These are phyloP conservation scores for Speoplatyrhinus poulsoni DNA, from an alignment of 2,113 vertebrate species.

Conservation along the genomic window DNA sequence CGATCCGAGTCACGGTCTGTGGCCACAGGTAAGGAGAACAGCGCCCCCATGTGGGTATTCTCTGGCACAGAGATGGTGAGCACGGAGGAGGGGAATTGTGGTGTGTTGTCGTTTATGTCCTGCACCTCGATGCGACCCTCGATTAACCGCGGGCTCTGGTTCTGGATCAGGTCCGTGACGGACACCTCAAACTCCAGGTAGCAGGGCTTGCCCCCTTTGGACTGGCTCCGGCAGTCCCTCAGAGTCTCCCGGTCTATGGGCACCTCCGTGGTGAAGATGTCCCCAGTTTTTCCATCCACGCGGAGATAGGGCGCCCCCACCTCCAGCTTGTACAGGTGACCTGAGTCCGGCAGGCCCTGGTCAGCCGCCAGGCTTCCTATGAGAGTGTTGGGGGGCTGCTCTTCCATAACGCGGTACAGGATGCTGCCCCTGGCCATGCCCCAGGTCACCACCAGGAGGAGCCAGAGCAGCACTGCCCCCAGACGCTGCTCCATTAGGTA, in stretches of 20 bases:
- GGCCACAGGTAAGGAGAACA: slow-evolving; percentile 92
- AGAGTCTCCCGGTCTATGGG: slow-evolving; percentile 94
- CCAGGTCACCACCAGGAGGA: slow-evolving; percentile 68
- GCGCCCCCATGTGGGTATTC: slow-evolving; percentile 89
- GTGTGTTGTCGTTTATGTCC: slow-evolving; percentile 99
- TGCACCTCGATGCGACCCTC: slow-evolving; percentile 95
- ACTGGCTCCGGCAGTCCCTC: slow-evolving; percentile 86
- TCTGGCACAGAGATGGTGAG: slow-evolving; percentile 93
- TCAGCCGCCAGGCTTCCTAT: slow-evolving; percentile 94
- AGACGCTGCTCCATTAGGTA: slow-evolving; percentile 73
- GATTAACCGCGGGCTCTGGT: slow-evolving; percentile 86
- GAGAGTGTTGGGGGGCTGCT: slow-evolving; percentile 94
- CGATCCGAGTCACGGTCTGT: slow-evolving; percentile 90
- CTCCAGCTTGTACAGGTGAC: slow-evolving; percentile 96
- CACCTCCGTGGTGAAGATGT: slow-evolving; percentile 97
- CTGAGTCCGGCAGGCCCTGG: slow-evolving; percentile 91
- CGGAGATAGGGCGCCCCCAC: slow-evolving; percentile 92
- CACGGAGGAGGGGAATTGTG: slow-evolving; percentile 92
- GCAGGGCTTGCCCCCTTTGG: slow-evolving; percentile 83
- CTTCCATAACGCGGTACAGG: slow-evolving; percentile 90
- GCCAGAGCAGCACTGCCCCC: slow-evolving; percentile 66
- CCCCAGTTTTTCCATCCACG: slow-evolving; percentile 95
- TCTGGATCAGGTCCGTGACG: slow-evolving; percentile 90
- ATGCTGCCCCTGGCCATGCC: slow-evolving; percentile 66
- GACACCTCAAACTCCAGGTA: slow-evolving; percentile 97